Conservation (phyloP, 2,113 vertebrate genomes). For the Pipa parva region DNA sequence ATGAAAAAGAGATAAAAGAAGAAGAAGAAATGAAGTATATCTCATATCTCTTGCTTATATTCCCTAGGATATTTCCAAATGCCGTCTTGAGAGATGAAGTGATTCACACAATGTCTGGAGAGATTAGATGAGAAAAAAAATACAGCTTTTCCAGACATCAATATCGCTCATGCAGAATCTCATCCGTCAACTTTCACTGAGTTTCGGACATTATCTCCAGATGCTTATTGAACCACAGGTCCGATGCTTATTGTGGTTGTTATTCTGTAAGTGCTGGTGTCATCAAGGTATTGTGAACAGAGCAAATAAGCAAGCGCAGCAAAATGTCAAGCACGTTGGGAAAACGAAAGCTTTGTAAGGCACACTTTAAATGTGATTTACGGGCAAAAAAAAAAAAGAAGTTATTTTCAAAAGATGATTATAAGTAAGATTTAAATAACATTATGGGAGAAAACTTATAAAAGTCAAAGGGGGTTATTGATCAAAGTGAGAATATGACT, state of each 20-base stretch:
- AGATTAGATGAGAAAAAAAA: slow-evolving; percentile 26
- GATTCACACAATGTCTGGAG: slow-evolving; percentile 16
- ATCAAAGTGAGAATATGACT: no score
- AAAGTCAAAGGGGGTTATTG: no score
- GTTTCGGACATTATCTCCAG: slow-evolving; percentile 14
- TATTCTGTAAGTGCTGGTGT: not conserved
- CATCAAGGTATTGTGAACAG: slow-evolving; percentile 2
- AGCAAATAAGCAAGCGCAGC: not conserved
- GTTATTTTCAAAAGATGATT: no score
- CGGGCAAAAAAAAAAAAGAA: no score
- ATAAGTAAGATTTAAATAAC: no score
- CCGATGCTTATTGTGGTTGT: slow-evolving; percentile 2
- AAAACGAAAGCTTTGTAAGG: no score
- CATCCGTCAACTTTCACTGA: slow-evolving; percentile 7
- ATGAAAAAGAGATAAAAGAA: no score
- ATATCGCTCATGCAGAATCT: slow-evolving; percentile 5
- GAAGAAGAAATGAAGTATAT: slow-evolving; percentile 6
- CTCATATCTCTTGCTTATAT: not conserved
- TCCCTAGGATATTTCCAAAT: slow-evolving; percentile 16
- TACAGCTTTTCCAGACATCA: slow-evolving; percentile 8
- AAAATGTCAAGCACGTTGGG: not conserved
- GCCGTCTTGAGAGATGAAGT: slow-evolving; percentile 26
- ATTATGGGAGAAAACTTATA: no score
- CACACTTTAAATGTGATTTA: no score
- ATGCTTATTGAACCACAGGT: slow-evolving; percentile 13